phyloP scores from a whole-genome alignment of 2,797 vertebrate species.

The Poeciliopsis infans region DNA sequence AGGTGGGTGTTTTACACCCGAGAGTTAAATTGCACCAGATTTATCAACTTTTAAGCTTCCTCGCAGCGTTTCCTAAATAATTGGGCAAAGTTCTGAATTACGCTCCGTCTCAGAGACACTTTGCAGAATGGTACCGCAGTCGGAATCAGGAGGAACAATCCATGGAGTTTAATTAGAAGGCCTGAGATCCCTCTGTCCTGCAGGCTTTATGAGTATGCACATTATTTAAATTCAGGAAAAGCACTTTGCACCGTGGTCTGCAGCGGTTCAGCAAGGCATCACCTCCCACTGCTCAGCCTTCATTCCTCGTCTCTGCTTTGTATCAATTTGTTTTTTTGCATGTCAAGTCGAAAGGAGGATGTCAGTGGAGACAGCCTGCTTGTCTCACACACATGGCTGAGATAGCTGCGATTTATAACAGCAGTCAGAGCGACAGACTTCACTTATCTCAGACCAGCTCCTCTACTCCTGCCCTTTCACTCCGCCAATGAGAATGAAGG shows the following conservation, averaged over 20 bases:
- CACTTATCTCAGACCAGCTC: constrained; percentile 69
- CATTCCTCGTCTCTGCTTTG: constrained; percentile 29
- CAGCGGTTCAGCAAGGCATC: constrained; percentile 46
- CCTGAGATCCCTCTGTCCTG: constrained; percentile 31
- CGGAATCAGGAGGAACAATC: constrained; percentile 37
- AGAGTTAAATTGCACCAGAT: constrained; percentile 10
- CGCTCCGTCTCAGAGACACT: neutral
- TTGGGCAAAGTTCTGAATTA: constrained; percentile 17
- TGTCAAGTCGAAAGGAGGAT: constrained; percentile 67
- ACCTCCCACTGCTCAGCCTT: constrained; percentile 46
- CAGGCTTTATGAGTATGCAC: constrained; percentile 14
- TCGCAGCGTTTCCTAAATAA: constrained; percentile 11
- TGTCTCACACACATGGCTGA: constrained; percentile 57
- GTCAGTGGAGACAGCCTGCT: constrained; percentile 67
- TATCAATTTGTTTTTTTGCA: constrained; percentile 63
- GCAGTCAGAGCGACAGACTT: constrained; percentile 54
- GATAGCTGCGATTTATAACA: constrained; percentile 63
- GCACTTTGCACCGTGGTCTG: constrained; percentile 21
- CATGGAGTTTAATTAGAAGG: constrained; percentile 29
- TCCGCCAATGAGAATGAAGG: constrained; percentile 75
- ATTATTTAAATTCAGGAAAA: constrained; percentile 33
- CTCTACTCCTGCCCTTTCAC: constrained; percentile 70
- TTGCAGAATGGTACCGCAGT: constrained; percentile 19
- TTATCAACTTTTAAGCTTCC: constrained; percentile 14
- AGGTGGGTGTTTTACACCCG: neutral